These are phyloP conservation scores for Conops quadrifasciatus DNA, from an alignment of 2,888 invertebrate genomes.

Conservation along the genomic window DNA sequence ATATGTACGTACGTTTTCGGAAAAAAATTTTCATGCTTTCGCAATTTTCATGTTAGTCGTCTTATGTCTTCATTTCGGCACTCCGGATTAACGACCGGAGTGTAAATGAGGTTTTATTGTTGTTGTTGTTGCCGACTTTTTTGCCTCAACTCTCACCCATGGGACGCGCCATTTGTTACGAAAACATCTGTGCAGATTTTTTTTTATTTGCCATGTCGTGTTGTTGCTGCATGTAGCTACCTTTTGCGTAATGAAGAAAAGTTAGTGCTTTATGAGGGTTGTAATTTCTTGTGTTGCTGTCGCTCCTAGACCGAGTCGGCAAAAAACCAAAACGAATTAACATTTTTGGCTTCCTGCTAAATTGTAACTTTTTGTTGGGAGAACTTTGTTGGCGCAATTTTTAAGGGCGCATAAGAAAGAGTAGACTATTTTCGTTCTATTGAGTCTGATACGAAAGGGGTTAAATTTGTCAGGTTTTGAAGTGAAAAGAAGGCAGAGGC, in stretches of 20 bases:
- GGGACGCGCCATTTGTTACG: slow-evolving; percentile 26
- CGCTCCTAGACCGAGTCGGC: not conserved
- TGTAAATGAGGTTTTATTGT: slow-evolving; percentile 20
- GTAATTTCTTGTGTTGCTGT: not conserved
- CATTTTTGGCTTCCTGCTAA: not conserved
- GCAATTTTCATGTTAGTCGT: not conserved
- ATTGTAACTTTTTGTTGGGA: not conserved
- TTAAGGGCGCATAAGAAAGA: no score
- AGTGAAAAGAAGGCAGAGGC: no score
- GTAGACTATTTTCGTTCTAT: no score
- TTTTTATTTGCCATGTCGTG: not conserved
- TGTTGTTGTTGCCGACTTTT: slow-evolving; percentile 17
- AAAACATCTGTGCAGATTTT: slow-evolving; percentile 35
- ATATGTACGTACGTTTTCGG: not conserved
- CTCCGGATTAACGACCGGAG: slow-evolving; percentile 25
- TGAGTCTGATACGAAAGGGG: no score
- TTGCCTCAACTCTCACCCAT: slow-evolving; percentile 20
- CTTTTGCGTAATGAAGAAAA: not conserved
- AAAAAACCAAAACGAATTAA: not conserved
- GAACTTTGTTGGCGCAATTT: not conserved
- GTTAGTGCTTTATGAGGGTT: slow-evolving; percentile 23
- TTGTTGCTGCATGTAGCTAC: no score
- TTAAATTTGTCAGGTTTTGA: no score
- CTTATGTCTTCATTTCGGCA: slow-evolving; percentile 34
- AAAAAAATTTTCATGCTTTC: not conserved